Conservation (phyloP, 2,113 vertebrate species). For the Coptodon rendalli region DNA sequence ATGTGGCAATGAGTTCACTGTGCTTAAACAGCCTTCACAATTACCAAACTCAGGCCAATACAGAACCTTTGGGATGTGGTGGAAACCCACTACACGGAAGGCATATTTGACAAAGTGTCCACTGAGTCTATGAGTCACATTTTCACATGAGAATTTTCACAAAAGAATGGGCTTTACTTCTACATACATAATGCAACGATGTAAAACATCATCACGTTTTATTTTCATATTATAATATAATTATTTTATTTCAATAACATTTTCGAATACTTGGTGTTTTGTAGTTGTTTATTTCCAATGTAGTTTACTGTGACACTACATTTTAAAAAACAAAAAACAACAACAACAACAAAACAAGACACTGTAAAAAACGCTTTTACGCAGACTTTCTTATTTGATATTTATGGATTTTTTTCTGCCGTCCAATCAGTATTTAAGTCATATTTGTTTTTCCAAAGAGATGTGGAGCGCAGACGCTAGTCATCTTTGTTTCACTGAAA, state of each 20-base stretch:
- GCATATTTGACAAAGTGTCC: background rate
- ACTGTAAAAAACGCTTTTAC: background rate
- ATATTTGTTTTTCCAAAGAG: background rate
- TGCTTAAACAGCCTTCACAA: background rate
- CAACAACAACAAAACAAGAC: background rate
- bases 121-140: background rate
- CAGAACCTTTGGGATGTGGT: background rate
- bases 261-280: background rate
- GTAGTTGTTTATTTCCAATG: constrained; percentile 17
- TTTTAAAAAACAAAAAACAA: background rate
- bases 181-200: background rate
- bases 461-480: background rate
- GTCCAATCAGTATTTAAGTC: background rate
- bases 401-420: background rate
- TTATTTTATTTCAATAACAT: background rate
- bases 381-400: background rate
- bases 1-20: background rate
- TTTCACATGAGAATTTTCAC: background rate
- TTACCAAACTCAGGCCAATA: background rate
- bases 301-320: background rate
- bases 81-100: background rate
- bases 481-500: background rate
- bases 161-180: background rate
- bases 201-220: background rate
- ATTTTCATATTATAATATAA: background rate